Base-by-base conservation (phyloP, 1,140 invertebrate genomes). In the Aradophagus sp. region DNA sequence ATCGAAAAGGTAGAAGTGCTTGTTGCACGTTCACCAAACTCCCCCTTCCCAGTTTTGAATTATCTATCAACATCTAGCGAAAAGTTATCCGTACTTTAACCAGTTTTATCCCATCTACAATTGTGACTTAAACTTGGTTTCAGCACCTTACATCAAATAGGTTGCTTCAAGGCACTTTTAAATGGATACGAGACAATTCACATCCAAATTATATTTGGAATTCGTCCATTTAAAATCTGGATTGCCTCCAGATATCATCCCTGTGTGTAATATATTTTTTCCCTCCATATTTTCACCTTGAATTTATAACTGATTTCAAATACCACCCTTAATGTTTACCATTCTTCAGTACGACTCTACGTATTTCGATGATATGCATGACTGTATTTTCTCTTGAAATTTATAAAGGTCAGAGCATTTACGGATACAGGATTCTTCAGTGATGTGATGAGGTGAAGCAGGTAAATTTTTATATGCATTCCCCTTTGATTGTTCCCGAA, bases 1-100 rank as follows among this genome's bases (percentile, higher is more conserved):
- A 97, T 98, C 85, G 96, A 97, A 89, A 97, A 97, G 94, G 95
- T 97, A 90, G 83, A 87, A 42, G 58, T 65, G 41, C 50, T 26
- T 23, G 3, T 52, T 44, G 29, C 42, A 55, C 67, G 38, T 61
- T 47, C 32, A 42, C n/a, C 19, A 36, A 31, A 47, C 32, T 11
- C 19, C 13, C 36, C 44, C 34, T 45, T 13, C 8, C 13, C 35
- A 7, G n/a, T 48, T 16, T 59, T 47, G 36, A n/a, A 17, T 48
- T 17, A 16, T 32, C 5, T 52, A 13, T 56, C 1, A 17, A 2
- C 20, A 5, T 8, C 20, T 8, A 36, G 31, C 27, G 42, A 10
- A 8, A 8, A 20, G 41, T 45, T 16, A 36, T 45, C 15, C 11
- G 15, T 20, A 39, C 10, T 29, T 41, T 53, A 47, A 65, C 61